A percentile compares a stretch with the other conserved stretches of the same genome.
phyloP scores from a whole-genome alignment of 2,888 invertebrate genomes.

The Neoaliturus tenellus region DNA sequence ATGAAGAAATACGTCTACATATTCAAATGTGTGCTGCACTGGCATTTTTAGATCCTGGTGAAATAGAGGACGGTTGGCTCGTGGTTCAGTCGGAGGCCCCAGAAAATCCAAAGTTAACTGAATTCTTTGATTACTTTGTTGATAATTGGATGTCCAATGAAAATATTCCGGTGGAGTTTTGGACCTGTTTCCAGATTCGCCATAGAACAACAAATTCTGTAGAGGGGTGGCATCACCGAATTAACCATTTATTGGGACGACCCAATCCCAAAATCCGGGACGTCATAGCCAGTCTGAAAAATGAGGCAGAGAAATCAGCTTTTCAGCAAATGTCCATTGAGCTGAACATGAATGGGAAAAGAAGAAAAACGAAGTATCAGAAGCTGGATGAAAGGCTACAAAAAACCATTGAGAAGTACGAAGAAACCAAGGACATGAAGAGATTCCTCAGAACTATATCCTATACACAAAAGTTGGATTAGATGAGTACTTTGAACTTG shows the following conservation, averaged over 20 bases:
- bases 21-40: conserved; percentile 41
- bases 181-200: conserved; percentile 26
- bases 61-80: conserved; percentile 26
- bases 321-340: too few relatives aligned
- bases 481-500: too few relatives aligned
- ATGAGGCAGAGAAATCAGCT: too few relatives aligned
- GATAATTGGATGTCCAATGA: conserved; percentile 7
- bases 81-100: conserved; percentile 30
- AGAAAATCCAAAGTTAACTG: neutral
- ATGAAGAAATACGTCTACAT: conserved; percentile 2
- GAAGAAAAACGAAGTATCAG: conserved; percentile 7
- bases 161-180: conserved; percentile 5
- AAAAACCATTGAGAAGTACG: too few relatives aligned
- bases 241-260: neutral
- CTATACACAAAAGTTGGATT: too few relatives aligned
- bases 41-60: conserved; percentile 4
- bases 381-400: too few relatives aligned
- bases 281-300: neutral
- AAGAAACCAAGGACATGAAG: too few relatives aligned
- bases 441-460: too few relatives aligned
- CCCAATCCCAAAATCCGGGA: neutral
- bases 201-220: conserved; percentile 41
- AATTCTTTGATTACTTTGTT: conserved; percentile 18
- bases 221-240: conserved; percentile 31
- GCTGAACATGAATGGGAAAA: conserved; percentile 27